Percentiles rank a stretch among this genome's conserved stretches.
Evolutionary conservation across 2,113 vertebrate species (phyloP).

Genomic region (Spheniscus mendiculus): DNA sequence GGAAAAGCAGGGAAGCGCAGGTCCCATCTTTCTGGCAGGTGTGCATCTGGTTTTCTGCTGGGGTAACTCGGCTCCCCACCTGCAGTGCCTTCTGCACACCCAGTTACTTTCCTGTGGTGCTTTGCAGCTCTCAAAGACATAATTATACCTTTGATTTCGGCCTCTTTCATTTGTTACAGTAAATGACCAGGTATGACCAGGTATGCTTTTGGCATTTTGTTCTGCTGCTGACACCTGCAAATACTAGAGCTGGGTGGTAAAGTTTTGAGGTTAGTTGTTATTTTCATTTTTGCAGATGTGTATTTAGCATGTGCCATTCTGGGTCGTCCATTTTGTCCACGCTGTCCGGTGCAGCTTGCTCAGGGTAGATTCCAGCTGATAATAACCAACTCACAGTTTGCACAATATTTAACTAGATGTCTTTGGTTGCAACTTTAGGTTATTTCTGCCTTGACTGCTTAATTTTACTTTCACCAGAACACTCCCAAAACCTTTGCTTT

Average conservation of each 20-base stretch:
- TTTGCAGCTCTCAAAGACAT: neutral
- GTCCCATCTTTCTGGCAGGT: neutral
- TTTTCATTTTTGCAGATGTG: neutral
- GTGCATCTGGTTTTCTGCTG: accelerated
- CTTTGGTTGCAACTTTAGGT: neutral
- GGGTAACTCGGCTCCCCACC: neutral
- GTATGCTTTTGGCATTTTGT: neutral
- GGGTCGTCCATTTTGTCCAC: neutral
- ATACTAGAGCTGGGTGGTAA: neutral
- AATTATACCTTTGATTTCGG: neutral
- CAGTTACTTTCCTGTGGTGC: neutral
- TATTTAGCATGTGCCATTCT: neutral
- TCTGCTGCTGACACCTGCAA: neutral
- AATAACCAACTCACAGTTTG: neutral
- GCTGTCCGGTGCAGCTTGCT: neutral
- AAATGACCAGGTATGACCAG: neutral
- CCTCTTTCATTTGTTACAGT: neutral
- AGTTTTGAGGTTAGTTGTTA: neutral
- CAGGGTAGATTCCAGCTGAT: neutral
- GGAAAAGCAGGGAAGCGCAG: neutral
- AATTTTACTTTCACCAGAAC: neutral
- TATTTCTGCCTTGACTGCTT: neutral
- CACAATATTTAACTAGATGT: neutral
- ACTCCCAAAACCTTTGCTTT: neutral
- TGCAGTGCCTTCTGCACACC: neutral